Base-by-base conservation (phyloP, 2,113 vertebrate species). In the Osmerus eperlanus region DNA sequence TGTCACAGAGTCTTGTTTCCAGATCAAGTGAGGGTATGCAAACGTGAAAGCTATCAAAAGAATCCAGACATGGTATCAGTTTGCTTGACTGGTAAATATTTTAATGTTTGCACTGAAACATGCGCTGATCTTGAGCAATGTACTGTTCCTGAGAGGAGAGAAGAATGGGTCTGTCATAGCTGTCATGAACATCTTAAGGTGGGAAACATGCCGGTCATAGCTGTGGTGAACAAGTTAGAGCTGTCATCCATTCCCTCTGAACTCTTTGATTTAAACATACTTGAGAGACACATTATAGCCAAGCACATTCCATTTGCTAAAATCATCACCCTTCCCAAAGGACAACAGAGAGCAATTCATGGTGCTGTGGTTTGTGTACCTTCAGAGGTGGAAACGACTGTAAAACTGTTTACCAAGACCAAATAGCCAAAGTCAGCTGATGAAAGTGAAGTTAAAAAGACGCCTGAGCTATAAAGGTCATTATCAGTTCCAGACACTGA, bases 371-470 rank as follows among this genome's bases (percentile, higher is more conserved):
- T 70, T 2, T 68, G 51, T 18, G 29, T 70, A 16, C 54, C 55
- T 6, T 70, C 68, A 29, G 68, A 70, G 11, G 68, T 70, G 3
- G 25, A 59, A 70, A n/a, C 54, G 8, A 70, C 55, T 3, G 52
- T 69, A 3, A 56, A 21, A 69, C 16, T 8, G 8, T 14, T n/a
- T 69, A 55, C 53, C 53, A 9, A 56, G 67, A 18, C 15, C 21
- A 7, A 18, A 29, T 4, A 60, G 16, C 13, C 4, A 28, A 59
- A 59, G 25, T 8, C 68, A 58, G 16, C 25, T 70, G 0, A 16
- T 58, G 13, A 70, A 58, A 59, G 68, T 36, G 55, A 70, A 61
- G 58, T n/a, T 70, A 13, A 60, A 70, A 61, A 60, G 68, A 47
- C 16, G 9, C 12, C 4, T 70, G 18, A 29, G 32, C 36, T 70